phyloP scores from a whole-genome alignment of 2,888 invertebrate species.

The Dorcus hopei region DNA sequence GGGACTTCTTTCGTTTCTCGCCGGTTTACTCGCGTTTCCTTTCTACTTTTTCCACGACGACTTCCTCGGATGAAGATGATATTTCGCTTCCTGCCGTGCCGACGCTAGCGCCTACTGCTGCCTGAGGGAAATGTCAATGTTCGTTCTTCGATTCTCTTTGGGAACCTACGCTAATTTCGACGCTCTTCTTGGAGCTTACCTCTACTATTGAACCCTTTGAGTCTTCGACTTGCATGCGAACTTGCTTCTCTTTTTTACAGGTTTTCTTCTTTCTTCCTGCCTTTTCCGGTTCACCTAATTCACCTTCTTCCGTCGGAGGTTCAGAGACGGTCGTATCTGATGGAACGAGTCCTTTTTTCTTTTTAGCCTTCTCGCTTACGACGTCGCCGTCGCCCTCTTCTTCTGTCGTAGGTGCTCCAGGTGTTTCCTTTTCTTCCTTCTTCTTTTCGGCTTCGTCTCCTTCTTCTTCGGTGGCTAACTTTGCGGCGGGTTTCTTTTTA shows the following conservation, averaged over 20 bases:
- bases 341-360: background rate
- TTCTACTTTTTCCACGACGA: background rate
- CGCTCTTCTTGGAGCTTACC: background rate
- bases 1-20: background rate
- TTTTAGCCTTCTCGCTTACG: constrained; percentile 5
- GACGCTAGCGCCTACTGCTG: background rate
- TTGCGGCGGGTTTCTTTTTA: background rate
- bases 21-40: background rate
- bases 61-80: background rate
- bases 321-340: background rate
- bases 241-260: background rate
- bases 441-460: constrained; percentile 9
- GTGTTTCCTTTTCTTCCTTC: constrained; percentile 3
- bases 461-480: background rate
- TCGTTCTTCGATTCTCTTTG: background rate
- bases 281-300: background rate
- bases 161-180: background rate
- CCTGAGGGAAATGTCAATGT: background rate
- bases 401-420: background rate
- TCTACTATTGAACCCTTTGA: background rate
- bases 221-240: background rate
- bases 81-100: background rate
- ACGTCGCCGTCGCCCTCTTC: constrained; percentile 1
- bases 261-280: background rate
- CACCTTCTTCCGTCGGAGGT: background rate